Conservation (phyloP, 1,140 invertebrate species). For the Zelostemma sp. region DNA sequence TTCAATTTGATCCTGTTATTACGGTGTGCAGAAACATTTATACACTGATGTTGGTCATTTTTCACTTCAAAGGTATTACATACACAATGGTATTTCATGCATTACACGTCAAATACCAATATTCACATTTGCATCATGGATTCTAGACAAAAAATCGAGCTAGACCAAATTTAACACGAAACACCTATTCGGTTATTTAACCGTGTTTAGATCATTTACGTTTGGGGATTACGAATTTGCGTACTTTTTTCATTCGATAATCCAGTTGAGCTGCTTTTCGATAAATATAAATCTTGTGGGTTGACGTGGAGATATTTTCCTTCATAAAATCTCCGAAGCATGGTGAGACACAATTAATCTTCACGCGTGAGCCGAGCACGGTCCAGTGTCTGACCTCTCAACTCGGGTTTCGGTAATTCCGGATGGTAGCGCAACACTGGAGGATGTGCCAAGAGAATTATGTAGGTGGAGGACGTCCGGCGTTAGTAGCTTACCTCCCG, state of each 20-base stretch:
- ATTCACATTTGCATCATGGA: too few relatives aligned
- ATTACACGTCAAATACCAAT: too few relatives aligned
- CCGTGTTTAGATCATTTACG: too few relatives aligned
- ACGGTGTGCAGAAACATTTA: neutral
- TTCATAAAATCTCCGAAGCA: conserved; percentile 29
- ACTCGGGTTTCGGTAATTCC: conserved; percentile 60
- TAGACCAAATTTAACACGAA: too few relatives aligned
- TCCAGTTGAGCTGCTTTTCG: neutral
- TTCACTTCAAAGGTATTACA: conserved; percentile 22
- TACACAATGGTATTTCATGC: too few relatives aligned
- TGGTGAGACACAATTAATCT: conserved; percentile 53
- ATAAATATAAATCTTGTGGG: neutral
- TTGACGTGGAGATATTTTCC: conserved; percentile 23
- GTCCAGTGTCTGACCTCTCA: conserved; percentile 51
- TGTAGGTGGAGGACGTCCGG: conserved; percentile 54
- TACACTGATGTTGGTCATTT: conserved; percentile 11
- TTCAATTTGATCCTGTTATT: conserved; percentile 26
- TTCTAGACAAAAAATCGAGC: too few relatives aligned
- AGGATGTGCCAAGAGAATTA: conserved; percentile 53
- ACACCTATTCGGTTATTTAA: too few relatives aligned
- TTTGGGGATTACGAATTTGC: too few relatives aligned
- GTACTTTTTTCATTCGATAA: too few relatives aligned
- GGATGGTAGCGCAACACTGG: conserved; percentile 45
- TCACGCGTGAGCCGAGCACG: conserved; percentile 39
- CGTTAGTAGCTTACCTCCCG: conserved; percentile 56